phyloP scores from a whole-genome alignment of 2,888 invertebrate species.

The Apotomis turbidana region DNA sequence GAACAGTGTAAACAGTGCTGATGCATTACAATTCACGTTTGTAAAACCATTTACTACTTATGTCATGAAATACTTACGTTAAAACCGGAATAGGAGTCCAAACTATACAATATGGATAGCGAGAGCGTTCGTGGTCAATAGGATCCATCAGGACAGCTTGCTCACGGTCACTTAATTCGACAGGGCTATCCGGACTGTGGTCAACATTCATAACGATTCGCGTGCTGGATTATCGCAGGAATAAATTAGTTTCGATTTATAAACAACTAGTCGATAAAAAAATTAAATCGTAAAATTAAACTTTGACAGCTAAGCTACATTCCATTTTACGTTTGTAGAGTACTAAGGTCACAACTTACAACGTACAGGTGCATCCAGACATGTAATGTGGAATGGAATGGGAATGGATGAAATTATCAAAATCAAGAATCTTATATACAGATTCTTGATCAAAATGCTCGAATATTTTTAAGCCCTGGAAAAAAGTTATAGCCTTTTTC shows the following conservation, averaged over 20 bases:
- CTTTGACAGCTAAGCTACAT: constrained; percentile 13
- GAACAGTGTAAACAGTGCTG: neutral
- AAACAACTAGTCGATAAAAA: constrained; percentile 29
- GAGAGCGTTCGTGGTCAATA: constrained; percentile 83
- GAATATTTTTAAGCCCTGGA: too few relatives aligned
- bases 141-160: constrained; percentile 73
- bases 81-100: constrained; percentile 98
- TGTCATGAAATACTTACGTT: constrained; percentile 84
- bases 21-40: neutral
- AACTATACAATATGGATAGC: constrained; percentile 96
- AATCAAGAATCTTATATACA: too few relatives aligned
- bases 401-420: too few relatives aligned
- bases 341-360: too few relatives aligned
- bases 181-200: constrained; percentile 64
- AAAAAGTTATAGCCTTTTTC: too few relatives aligned
- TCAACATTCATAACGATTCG: constrained; percentile 63
- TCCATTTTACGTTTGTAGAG: constrained; percentile 5
- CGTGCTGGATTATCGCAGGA: constrained; percentile 28
- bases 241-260: constrained; percentile 34
- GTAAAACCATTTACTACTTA: neutral
- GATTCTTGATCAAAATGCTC: too few relatives aligned
- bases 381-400: too few relatives aligned
- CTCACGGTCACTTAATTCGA: constrained; percentile 63
- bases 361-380: too few relatives aligned
- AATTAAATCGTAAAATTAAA: constrained; percentile 24